Evolutionary conservation across 2,797 vertebrate species (phyloP).

Genomic region (Vespertilio murinus): DNA sequence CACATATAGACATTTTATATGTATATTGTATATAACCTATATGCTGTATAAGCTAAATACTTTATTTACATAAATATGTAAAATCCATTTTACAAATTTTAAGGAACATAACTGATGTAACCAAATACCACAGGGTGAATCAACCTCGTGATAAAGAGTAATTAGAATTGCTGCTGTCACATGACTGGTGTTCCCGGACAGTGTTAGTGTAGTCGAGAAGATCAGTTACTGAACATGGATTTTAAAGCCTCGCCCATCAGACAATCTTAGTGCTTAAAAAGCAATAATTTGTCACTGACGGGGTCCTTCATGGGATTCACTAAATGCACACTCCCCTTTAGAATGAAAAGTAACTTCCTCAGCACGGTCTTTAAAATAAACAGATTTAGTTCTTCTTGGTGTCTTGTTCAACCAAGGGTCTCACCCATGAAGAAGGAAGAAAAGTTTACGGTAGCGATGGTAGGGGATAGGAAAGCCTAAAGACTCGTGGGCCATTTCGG

Average conservation of each 20-base stretch:
- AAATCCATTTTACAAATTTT: not conserved
- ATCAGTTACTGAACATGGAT: not conserved
- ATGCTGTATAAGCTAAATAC: not conserved
- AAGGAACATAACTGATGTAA: not conserved
- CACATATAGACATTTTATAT: not conserved
- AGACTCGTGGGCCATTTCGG: not conserved
- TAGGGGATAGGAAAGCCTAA: not conserved
- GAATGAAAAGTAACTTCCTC: not conserved
- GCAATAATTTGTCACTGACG: not conserved
- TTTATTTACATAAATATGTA: not conserved
- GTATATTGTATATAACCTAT: not conserved
- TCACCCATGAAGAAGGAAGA: not conserved
- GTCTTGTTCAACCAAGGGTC: not conserved
- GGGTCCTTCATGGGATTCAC: not conserved
- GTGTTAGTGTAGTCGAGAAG: not conserved
- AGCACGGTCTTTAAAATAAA: not conserved
- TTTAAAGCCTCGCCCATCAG: not conserved
- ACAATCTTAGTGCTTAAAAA: conserved; percentile 21
- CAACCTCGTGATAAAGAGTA: not conserved
- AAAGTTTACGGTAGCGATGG: not conserved
- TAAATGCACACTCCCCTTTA: not conserved
- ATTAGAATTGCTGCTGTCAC: not conserved
- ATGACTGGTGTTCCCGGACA: not conserved
- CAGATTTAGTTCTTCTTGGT: not conserved
- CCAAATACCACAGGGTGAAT: not conserved